A percentile compares a stretch with the other conserved stretches of the same genome.
phyloP scores from a whole-genome alignment of 2,797 vertebrate genomes.

The Chiloscyllium punctatum region DNA sequence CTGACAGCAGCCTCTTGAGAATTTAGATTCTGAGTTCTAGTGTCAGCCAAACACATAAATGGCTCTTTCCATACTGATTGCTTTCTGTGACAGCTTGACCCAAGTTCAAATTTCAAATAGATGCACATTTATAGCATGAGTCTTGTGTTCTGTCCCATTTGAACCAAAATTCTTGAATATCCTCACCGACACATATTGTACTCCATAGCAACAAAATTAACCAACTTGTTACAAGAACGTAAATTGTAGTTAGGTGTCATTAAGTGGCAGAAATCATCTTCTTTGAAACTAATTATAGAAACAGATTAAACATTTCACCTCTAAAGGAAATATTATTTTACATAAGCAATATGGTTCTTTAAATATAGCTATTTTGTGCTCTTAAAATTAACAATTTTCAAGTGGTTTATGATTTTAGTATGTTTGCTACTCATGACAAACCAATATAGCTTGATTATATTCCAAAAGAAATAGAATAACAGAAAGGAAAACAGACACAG shows the following conservation, averaged over 20 bases:
- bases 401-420: neutral
- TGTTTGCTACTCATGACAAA: neutral
- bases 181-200: neutral
- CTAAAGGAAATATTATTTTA: neutral
- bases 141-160: neutral
- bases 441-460: neutral
- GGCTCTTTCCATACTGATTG: conserved; percentile 38
- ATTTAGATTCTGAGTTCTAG: conserved; percentile 38
- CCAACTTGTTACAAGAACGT: neutral
- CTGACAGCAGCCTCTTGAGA: conserved; percentile 39
- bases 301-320: neutral
- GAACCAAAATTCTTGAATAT: neutral
- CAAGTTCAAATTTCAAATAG: conserved; percentile 22
- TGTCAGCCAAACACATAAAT: conserved; percentile 41
- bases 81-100: conserved; percentile 6
- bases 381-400: too few relatives aligned
- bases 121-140: neutral
- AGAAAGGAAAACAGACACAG: neutral
- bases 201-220: neutral
- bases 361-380: neutral
- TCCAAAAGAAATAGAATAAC: neutral
- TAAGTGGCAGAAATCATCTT: neutral
- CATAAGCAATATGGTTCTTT: neutral
- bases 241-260: neutral
- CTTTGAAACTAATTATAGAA: neutral